Base-by-base conservation (phyloP, 2,888 invertebrate genomes). In the Tachina fera region DNA sequence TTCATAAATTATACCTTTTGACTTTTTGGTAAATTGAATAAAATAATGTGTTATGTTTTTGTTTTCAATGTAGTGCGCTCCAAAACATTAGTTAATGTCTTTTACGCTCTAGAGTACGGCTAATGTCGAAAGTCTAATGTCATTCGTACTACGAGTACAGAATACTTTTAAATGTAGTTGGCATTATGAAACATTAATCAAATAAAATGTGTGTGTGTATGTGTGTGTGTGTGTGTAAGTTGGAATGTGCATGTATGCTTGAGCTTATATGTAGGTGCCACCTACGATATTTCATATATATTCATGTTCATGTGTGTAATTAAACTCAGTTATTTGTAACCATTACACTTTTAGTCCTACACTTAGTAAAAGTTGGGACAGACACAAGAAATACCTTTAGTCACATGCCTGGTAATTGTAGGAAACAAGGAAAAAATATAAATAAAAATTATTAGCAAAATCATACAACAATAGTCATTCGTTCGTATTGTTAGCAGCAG, bases 121-220 rank as follows among this genome's bases (percentile, higher is more conserved):
- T 39, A 74, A 68, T 49, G 72, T 58, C 67, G 1, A 22, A 22
- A 2, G 31, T 4, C 31, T 74, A 84, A 74, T 81, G 81, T 65
- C 75, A 76, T 49, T 68, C 16, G 56, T 67, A 16, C 10, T 39
- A 31, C n/a, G n/a, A n/a, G n/a, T n/a, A n/a, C 61, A 45, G 39
- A 9, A 49, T 80, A 41, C 31, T 61, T 65, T 41, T 63, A 45
- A 63, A 71, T 78, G 61, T 71, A 65, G n/a, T 41, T 61, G 67
- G 74, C 76, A 83, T 86, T 86, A 83, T 86, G 75, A 80, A 83
- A 83, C 86, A 86, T 86, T 86, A 86, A 86, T 86, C 86, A 86
- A 83, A 67, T 10, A 16, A 70, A 9, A 11, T 5, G 11, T 47
- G 14, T 41, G 6, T 16, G 1, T n/a, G 4, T 22, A 22, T 22